Percentiles rank a stretch among this genome's conserved stretches.
These are phyloP conservation scores for Dromiciops gliroides DNA, from an alignment of 2,113 vertebrate species.

Conservation along the genomic window DNA sequence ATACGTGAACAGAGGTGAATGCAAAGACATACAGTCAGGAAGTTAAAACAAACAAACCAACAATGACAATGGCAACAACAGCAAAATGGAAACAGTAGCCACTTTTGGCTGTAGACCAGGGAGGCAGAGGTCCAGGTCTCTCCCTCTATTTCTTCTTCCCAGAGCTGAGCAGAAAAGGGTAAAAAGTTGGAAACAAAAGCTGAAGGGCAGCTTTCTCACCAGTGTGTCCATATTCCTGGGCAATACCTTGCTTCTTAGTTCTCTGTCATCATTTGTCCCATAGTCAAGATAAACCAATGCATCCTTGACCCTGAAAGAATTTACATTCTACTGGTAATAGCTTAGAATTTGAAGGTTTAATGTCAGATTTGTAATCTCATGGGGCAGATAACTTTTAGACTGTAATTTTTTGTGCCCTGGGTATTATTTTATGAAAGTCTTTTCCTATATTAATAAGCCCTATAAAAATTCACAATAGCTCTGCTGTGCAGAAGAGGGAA, in stretches of 20 bases:
- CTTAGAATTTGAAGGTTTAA: neutral
- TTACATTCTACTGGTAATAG: neutral
- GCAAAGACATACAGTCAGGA: neutral
- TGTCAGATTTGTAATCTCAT: neutral
- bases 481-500: neutral
- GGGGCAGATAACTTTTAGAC: neutral
- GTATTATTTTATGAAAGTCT: neutral
- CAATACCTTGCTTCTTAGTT: neutral
- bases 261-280: neutral
- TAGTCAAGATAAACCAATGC: neutral
- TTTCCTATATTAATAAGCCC: neutral
- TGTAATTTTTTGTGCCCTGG: neutral
- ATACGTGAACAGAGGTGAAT: neutral
- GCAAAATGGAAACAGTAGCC: neutral
- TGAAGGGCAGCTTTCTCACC: neutral
- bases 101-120: neutral
- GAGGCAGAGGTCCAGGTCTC: neutral
- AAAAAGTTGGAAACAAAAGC: neutral
- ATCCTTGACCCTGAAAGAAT: neutral
- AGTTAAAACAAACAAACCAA: neutral
- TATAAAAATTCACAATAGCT: neutral
- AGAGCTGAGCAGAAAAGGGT: neutral
- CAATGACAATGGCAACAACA: neutral
- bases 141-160: neutral
- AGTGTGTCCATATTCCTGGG: neutral